Percentiles rank a stretch among this genome's conserved stretches.
These are phyloP conservation scores for Stylophora pistillata DNA, from an alignment of 64 coral and sea anemone species.

Conservation along the genomic window DNA sequence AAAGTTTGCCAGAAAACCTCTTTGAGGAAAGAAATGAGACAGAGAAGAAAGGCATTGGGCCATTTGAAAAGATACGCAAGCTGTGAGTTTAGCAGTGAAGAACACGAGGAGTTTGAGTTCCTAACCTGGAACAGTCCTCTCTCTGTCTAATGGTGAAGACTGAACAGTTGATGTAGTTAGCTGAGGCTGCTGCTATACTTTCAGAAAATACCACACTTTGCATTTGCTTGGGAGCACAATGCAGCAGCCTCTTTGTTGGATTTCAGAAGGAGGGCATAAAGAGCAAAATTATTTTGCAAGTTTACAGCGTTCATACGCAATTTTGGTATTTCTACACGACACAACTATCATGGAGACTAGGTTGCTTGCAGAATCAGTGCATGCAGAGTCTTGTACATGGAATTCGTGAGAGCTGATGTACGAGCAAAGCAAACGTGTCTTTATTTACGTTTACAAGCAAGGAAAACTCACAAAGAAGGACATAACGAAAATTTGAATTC, in stretches of 20 bases:
- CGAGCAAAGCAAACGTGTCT: no score
- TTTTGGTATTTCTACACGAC: no score
- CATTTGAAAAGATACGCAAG: conserved; percentile 39
- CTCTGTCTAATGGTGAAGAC: conserved; percentile 1
- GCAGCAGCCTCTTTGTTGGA: neutral
- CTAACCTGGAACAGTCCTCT: conserved; percentile 25
- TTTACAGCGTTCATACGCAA: no score
- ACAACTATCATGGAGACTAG: no score
- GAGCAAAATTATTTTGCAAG: no score
- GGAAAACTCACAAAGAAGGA: no score
- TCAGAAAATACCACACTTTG: neutral
- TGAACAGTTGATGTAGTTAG: neutral
- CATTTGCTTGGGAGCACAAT: neutral
- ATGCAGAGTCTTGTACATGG: no score
- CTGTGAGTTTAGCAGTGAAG: conserved; percentile 25
- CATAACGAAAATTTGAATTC: no score
- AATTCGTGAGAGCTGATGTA: no score
- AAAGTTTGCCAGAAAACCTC: conserved; percentile 76
- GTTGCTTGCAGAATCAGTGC: no score
- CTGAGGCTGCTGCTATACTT: neutral
- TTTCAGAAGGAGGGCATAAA: no score
- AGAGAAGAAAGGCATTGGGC: conserved; percentile 38
- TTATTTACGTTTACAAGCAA: no score
- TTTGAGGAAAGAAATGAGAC: conserved; percentile 66
- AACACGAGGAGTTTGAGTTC: neutral